Conservation (phyloP, 1,140 invertebrate species). For the Drosophila santomea region DNA sequence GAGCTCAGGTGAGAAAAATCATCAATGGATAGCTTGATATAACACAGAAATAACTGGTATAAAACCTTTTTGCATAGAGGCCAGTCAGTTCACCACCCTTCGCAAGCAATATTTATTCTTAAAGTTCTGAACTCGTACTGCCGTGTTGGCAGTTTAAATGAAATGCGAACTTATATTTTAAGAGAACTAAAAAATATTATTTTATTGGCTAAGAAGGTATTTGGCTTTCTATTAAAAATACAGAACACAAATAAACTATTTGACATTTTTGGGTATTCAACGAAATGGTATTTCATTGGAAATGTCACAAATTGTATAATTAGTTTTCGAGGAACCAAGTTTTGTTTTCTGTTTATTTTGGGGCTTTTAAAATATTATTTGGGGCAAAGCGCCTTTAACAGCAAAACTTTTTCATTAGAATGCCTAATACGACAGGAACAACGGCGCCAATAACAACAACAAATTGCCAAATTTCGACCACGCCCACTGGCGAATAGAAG, state of each 20-base stretch:
- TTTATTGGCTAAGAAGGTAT: too few relatives aligned
- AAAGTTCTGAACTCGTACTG: too few relatives aligned
- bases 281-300: slow-evolving; percentile 20
- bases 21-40: neutral
- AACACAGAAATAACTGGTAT: neutral
- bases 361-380: slow-evolving; percentile 78
- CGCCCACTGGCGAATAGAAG: slow-evolving; percentile 62
- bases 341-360: slow-evolving; percentile 49
- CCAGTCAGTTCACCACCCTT: neutral
- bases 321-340: slow-evolving; percentile 44
- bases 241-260: neutral
- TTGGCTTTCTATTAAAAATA: too few relatives aligned
- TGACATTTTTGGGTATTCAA: slow-evolving; percentile 1
- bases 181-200: too few relatives aligned
- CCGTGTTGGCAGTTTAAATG: too few relatives aligned
- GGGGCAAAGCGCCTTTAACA: slow-evolving; percentile 75
- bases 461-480: slow-evolving; percentile 33
- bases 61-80: neutral
- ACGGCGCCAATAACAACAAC: slow-evolving; percentile 20
- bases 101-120: neutral
- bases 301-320: slow-evolving; percentile 31
- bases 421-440: slow-evolving; percentile 64
- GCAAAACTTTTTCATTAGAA: slow-evolving; percentile 81
- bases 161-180: too few relatives aligned
- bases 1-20: slow-evolving; percentile 3